A percentile compares a stretch with the other conserved stretches of the same genome.
These are phyloP conservation scores for Blomia tropicalis DNA, from an alignment of 2,888 invertebrate species.

Conservation along the genomic window DNA sequence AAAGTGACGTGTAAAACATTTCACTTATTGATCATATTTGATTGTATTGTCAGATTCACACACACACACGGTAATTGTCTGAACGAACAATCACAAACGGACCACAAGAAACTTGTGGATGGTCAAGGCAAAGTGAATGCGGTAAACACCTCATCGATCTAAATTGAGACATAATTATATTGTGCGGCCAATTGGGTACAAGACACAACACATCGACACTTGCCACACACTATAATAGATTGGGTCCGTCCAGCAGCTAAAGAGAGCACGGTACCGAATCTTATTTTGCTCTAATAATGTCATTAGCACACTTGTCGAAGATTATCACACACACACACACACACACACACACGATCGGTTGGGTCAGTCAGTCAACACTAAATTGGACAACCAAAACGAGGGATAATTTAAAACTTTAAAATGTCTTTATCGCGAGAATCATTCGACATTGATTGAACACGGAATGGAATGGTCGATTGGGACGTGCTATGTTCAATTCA, in stretches of 20 bases:
- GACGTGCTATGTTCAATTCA: neutral
- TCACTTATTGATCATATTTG: slow-evolving; percentile 10
- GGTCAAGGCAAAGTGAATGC: slow-evolving; percentile 3
- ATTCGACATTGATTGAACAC: neutral
- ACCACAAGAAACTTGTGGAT: neutral
- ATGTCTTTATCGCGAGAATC: slow-evolving; percentile 11
- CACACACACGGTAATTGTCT: neutral
- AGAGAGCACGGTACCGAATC: too few relatives aligned
- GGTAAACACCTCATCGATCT: slow-evolving; percentile 15
- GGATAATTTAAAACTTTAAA: slow-evolving; percentile 1
- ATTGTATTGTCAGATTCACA: neutral
- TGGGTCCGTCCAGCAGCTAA: too few relatives aligned
- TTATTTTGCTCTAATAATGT: neutral
- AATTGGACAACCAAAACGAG: neutral
- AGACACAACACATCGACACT: neutral
- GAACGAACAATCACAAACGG: neutral
- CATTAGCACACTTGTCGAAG: slow-evolving; percentile 4
- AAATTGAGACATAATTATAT: slow-evolving; percentile 11
- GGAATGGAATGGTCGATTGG: neutral
- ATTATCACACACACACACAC: slow-evolving; percentile 8
- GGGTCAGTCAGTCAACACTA: slow-evolving; percentile 1
- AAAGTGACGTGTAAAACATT: slow-evolving; percentile 4
- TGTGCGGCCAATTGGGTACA: neutral
- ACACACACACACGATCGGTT: too few relatives aligned
- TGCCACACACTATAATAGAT: neutral